Base-by-base conservation (phyloP, 2,888 invertebrate species). In the Drosophila mimica region DNA sequence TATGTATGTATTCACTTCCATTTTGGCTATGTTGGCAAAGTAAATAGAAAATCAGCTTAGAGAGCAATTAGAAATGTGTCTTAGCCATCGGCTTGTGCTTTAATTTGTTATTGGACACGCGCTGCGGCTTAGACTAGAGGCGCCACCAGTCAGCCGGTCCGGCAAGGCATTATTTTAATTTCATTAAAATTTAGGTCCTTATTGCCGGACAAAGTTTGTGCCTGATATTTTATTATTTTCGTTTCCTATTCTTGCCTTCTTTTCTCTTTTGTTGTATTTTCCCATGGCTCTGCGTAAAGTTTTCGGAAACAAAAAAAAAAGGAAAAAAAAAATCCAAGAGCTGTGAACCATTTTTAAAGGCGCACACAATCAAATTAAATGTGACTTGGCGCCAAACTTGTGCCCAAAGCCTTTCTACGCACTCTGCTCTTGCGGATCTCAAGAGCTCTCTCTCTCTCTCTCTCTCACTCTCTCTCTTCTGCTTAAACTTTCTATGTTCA, bases 301-400 rank as follows among this genome's bases (percentile, higher is more conserved):
- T 63, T 25, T 34, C 15, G 8, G n/a, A 5, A 40, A 20, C 0
- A 5, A 7, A 2, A 20, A 46, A 25, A 25, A 20, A 46, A 46
- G 0, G 5, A 20, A 1, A 20, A 43, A 11, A 15, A 15, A 25
- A 7, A 15, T 13, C 2, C 46, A 13, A 7, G 20, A 46, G 20
- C 46, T 46, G 46, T 9, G n/a, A 25, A 48, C 46, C 43, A 62
- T 62, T 51, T 46, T 38, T 46, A 28, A 30, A 30, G 40, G 20
- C 51, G 36, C 53, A 57, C 46, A 76, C 71, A 80, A 79, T 76
- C 65, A 72, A 81, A 81, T 79, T 81, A 79, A 81, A 74, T 74
- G 81, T 40, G 70, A 73, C 69, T 81, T 81, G 70, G 63, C 46
- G 67, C 36, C 46, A 58, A 74, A 67, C 52, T 77, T 75, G 49